Evolutionary conservation across 2,888 invertebrate species (phyloP), one percentile per base, ranked within the genome.

Genomic region (Tortricodes alternella): DNA sequence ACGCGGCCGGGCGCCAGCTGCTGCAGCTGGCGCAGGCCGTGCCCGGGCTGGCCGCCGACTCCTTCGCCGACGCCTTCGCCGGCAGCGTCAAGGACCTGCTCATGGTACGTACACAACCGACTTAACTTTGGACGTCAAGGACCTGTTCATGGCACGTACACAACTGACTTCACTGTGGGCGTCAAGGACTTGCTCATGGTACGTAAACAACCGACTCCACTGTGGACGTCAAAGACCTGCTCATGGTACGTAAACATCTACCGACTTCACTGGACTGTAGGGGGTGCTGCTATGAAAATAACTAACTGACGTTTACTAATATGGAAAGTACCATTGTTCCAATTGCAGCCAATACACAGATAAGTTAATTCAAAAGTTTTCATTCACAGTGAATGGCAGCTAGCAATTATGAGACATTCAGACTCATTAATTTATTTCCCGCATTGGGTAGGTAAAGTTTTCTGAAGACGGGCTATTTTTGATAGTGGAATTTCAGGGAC

Each of bases 161-260:
- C n/a, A 0, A 6, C 9, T 0, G n/a, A 27, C n/a, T 27, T 3
- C n/a, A n/a, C 27, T 27, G n/a, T n/a, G n/a, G n/a, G n/a, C 76
- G 96, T 99, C 80, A 98, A 99, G 89, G 99, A 99, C 91, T 93
- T 99, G 70, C 92, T 99, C 71, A 99, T 99, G 99, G 98, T 88
- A 34, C 0, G 46, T 41, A 1, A 29, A 1, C n/a, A 0, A 6
- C 9, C 0, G n/a, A 27, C n/a, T 27, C n/a, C n/a, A n/a, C 27
- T 27, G n/a, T n/a, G n/a, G n/a, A n/a, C 76, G 96, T 99, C 80
- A 98, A 99, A 89, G 99, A 99, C 91, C 93, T 99, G 70, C 92
- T 99, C 71, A 99, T 99, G 99, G 98, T 88, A 34, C 0, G 46
- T 41, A 1, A 29, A 1, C n/a, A 0, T n/a, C n/a, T n/a, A 6